Percentiles rank a stretch among this genome's conserved stretches.
Evolutionary conservation across 2,113 vertebrate species (phyloP).

Genomic region (Morone chrysops): DNA sequence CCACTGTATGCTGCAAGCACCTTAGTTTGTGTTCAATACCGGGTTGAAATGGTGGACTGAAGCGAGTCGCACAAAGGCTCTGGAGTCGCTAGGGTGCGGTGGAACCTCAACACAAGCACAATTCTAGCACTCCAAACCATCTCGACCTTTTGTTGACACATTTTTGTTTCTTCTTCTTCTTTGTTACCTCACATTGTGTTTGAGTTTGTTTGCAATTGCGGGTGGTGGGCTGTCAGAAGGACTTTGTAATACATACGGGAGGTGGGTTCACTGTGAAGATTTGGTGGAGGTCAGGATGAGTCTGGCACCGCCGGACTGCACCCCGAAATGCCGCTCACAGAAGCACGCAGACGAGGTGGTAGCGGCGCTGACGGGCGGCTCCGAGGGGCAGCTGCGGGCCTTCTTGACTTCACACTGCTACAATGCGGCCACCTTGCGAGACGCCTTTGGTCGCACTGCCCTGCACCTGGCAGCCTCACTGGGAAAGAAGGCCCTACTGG

Average conservation of each 20-base stretch:
- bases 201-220: conserved; percentile 46
- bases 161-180: conserved; percentile 1
- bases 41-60: conserved; percentile 85
- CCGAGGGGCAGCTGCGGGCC: conserved; percentile 89
- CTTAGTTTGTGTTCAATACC: conserved; percentile 68
- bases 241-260: conserved; percentile 17
- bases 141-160: conserved; percentile 28
- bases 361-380: conserved; percentile 91
- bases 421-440: conserved; percentile 90
- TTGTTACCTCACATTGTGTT: conserved; percentile 26
- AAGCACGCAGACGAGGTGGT: conserved; percentile 92
- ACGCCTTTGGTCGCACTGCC: conserved; percentile 91
- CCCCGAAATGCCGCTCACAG: conserved; percentile 91
- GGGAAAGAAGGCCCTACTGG: conserved; percentile 91
- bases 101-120: conserved; percentile 88
- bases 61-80: conserved; percentile 76
- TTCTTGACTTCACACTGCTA: conserved; percentile 92
- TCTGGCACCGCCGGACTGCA: conserved; percentile 89
- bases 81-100: conserved; percentile 86
- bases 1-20: conserved; percentile 81
- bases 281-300: conserved; percentile 87
- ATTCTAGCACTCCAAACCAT: conserved; percentile 82
- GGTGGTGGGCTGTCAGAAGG: conserved; percentile 32
- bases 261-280: conserved; percentile 20
- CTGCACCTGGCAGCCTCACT: conserved; percentile 93